Evolutionary conservation across 2,113 vertebrate genomes (phyloP).

Genomic region (Pituophis catenifer): DNA sequence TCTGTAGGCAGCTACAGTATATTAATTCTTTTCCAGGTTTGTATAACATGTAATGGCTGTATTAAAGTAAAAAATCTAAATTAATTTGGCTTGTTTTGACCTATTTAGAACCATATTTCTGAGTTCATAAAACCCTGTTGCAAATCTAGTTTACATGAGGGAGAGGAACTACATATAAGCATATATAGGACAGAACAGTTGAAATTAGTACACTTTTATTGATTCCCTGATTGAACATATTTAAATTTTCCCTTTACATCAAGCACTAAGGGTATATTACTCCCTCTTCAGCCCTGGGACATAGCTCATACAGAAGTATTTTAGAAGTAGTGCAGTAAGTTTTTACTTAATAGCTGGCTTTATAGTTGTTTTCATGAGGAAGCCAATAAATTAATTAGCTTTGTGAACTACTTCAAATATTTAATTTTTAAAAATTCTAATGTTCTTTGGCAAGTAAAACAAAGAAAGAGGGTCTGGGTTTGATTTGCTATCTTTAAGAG

Average conservation of each 20-base stretch:
- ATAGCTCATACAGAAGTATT: background rate
- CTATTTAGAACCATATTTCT: background rate
- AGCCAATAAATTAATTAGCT: slow-evolving; percentile 3
- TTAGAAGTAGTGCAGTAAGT: background rate
- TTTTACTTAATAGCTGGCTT: background rate
- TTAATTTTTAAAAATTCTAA: background rate
- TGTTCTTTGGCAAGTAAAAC: slow-evolving; percentile 2
- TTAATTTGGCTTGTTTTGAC: background rate
- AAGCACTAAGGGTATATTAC: background rate
- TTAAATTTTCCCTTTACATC: background rate
- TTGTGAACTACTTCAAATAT: background rate
- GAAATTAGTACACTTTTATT: background rate
- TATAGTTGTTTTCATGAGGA: background rate
- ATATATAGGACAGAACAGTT: background rate
- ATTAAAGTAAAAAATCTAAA: background rate
- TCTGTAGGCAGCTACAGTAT: background rate
- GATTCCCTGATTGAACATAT: background rate
- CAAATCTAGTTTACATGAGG: background rate
- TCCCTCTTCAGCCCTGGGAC: background rate
- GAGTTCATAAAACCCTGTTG: background rate
- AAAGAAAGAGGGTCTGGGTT: background rate
- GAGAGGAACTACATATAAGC: background rate
- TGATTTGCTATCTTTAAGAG: slow-evolving; percentile 41
- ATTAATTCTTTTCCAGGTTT: background rate
- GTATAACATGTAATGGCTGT: background rate